A percentile compares a stretch with the other conserved stretches of the same genome.
Evolutionary conservation across 2,888 invertebrate genomes (phyloP).

Genomic region (Oligia latruncula): DNA sequence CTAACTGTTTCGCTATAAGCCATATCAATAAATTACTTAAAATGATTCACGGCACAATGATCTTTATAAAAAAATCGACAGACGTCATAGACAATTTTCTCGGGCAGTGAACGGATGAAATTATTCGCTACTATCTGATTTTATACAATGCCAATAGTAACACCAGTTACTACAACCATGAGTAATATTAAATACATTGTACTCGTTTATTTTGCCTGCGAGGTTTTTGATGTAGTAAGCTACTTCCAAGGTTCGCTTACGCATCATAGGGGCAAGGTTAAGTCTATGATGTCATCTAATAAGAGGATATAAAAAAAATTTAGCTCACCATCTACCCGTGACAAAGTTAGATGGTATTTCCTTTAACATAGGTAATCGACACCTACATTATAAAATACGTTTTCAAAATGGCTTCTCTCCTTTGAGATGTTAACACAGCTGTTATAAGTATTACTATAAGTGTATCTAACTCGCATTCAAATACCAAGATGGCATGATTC

Average conservation of each 20-base stretch:
- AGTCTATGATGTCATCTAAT: constrained; percentile 43
- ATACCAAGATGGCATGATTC: constrained; percentile 69
- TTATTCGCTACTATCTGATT: constrained; percentile 70
- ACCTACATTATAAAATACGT: neutral
- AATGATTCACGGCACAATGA: constrained; percentile 59
- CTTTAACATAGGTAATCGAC: neutral
- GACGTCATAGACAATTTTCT: constrained; percentile 77
- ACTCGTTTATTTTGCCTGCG: constrained; percentile 32
- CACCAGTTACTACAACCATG: constrained; percentile 11
- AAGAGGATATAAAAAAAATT: constrained; percentile 4
- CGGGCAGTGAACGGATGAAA: constrained; percentile 76
- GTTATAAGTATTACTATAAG: constrained; percentile 45
- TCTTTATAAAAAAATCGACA: constrained; percentile 61
- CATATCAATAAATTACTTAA: constrained; percentile 49
- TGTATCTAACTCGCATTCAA: constrained; percentile 52
- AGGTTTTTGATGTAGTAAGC: constrained; percentile 41
- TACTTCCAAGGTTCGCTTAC: constrained; percentile 48
- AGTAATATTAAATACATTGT: constrained; percentile 39
- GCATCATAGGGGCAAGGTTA: constrained; percentile 11
- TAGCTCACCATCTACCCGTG: neutral
- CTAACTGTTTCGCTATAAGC: constrained; percentile 21
- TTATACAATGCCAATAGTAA: constrained; percentile 27
- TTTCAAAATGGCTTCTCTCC: constrained; percentile 32
- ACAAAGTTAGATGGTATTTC: constrained; percentile 19
- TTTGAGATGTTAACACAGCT: constrained; percentile 55